A percentile compares a stretch with the other conserved stretches of the same genome.
These are phyloP conservation scores for Zaprionus kolodkinae DNA, from an alignment of 1,140 invertebrate genomes.

Conservation along the genomic window DNA sequence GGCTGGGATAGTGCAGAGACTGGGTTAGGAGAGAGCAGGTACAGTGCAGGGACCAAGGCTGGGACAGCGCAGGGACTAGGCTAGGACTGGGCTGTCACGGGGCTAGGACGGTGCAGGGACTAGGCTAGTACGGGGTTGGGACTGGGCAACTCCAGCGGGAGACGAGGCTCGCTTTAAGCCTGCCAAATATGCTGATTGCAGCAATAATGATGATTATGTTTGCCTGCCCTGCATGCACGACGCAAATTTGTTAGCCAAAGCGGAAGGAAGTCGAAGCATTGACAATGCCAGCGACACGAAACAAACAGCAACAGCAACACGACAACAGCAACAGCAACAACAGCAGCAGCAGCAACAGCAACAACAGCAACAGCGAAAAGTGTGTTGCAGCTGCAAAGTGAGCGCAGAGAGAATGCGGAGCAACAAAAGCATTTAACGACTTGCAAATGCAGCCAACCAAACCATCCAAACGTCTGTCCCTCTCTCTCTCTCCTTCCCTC, in stretches of 20 bases:
- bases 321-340: conserved; percentile 10
- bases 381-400: conserved; percentile 44
- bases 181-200: conserved; percentile 81
- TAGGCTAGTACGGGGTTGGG: neutral
- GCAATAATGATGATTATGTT: conserved; percentile 82
- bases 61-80: too few relatives aligned
- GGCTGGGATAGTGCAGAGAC: too few relatives aligned
- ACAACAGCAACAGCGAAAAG: conserved; percentile 13
- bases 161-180: conserved; percentile 41
- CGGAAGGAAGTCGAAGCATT: conserved; percentile 80
- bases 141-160: too few relatives aligned
- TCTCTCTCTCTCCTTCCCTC: conserved; percentile 22
- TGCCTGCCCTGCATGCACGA: conserved; percentile 75
- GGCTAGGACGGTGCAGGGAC: too few relatives aligned
- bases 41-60: too few relatives aligned
- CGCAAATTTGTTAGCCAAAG: conserved; percentile 79
- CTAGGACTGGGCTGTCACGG: too few relatives aligned
- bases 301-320: conserved; percentile 37
- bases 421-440: conserved; percentile 79
- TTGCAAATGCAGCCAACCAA: conserved; percentile 65
- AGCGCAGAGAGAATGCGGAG: too few relatives aligned
- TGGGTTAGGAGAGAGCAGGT: too few relatives aligned
- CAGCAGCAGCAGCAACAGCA: conserved; percentile 16
- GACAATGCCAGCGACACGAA: conserved; percentile 79
- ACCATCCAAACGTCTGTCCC: conserved; percentile 8